Conservation (phyloP, 2,888 invertebrate species). For the Alentia gelatinosa region DNA sequence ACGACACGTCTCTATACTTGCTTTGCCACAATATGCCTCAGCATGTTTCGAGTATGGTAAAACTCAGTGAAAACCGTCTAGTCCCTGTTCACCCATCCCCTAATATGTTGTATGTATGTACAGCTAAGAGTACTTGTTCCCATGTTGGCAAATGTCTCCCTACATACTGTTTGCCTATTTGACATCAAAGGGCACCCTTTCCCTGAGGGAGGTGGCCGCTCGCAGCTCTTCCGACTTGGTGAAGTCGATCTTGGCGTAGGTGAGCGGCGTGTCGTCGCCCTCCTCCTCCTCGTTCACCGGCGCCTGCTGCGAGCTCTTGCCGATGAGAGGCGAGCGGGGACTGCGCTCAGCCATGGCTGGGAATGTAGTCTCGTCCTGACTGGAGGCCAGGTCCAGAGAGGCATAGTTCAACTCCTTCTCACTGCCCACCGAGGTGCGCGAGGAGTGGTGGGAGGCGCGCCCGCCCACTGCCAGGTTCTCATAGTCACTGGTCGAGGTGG, state of each 20-base stretch:
- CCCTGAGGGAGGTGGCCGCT: constrained; percentile 8
- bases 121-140: not conserved
- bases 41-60: not conserved
- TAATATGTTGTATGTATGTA: not conserved
- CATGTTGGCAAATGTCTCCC: not conserved
- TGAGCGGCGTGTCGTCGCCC: constrained; percentile 63
- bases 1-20: not conserved
- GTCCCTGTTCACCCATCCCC: not conserved
- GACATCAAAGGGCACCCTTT: constrained; percentile 31
- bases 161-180: not conserved
- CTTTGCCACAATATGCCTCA: not conserved
- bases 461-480: constrained; percentile 4
- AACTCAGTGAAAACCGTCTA: not conserved
- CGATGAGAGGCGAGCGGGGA: constrained; percentile 22
- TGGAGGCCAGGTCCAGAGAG: constrained; percentile 73
- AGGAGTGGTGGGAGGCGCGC: constrained; percentile 9
- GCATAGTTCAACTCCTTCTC: constrained; percentile 80
- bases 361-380: constrained; percentile 31
- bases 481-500: not conserved
- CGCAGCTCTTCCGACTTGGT: constrained; percentile 75
- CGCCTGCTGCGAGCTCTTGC: not conserved
- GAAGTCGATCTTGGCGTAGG: constrained; percentile 80
- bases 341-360: not conserved
- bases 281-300: not conserved
- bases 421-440: not conserved